Conservation (phyloP, 2,888 invertebrate species). For the Tanytarsus gracilentus region DNA sequence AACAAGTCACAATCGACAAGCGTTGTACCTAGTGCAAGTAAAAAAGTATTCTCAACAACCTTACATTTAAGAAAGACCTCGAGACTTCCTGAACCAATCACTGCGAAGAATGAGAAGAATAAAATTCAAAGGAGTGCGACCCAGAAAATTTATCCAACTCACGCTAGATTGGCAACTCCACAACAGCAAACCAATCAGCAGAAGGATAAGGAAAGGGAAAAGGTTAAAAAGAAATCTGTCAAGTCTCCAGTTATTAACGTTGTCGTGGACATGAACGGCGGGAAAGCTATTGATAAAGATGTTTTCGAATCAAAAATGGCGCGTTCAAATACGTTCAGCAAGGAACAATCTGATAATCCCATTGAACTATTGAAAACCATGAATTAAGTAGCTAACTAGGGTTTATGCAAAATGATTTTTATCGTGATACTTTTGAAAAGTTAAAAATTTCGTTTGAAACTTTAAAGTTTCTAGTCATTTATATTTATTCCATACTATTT, state of each 20-base stretch:
- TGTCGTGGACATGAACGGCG: background rate
- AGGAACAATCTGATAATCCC: slow-evolving; percentile 41
- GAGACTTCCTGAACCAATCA: slow-evolving; percentile 27
- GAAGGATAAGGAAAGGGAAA: slow-evolving; percentile 22
- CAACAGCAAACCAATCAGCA: too few species aligned
- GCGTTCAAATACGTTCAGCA: slow-evolving; percentile 44
- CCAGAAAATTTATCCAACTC: background rate
- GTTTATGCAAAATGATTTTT: too few species aligned
- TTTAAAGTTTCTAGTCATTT: too few species aligned
- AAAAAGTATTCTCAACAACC: slow-evolving; percentile 29
- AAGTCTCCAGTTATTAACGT: background rate
- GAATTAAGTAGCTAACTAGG: background rate
- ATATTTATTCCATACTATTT: too few species aligned
- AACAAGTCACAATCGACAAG: slow-evolving; percentile 23
- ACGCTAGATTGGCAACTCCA: slow-evolving; percentile 14
- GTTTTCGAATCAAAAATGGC: slow-evolving; percentile 41
- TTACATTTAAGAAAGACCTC: slow-evolving; percentile 31
- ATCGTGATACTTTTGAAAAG: too few species aligned
- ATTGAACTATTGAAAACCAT: slow-evolving; percentile 24
- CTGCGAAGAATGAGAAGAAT: background rate
- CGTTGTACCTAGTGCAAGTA: background rate
- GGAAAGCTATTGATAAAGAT: slow-evolving; percentile 32
- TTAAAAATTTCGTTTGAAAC: too few species aligned
- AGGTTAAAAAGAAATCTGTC: background rate
- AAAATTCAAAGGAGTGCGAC: background rate